phyloP scores from a whole-genome alignment of 2,888 invertebrate genomes.

The Cerastis rubricosa region DNA sequence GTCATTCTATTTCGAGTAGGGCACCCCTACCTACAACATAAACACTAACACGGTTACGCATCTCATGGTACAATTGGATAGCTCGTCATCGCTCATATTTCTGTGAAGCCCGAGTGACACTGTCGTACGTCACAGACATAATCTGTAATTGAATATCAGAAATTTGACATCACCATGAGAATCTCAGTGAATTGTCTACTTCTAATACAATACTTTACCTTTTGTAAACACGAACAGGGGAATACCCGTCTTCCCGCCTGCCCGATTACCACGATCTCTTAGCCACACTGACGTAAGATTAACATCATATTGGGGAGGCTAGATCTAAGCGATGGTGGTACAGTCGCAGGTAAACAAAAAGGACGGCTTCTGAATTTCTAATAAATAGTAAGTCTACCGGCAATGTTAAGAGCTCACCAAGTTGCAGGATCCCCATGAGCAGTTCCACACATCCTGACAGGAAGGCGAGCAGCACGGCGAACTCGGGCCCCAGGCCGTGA shows the following conservation, averaged over 20 bases:
- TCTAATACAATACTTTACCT: neutral
- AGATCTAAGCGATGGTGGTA: neutral
- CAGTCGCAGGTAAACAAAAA: neutral
- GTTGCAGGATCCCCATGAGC: slow-evolving; percentile 93
- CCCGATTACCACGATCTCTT: neutral
- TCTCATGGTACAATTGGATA: slow-evolving; percentile 31
- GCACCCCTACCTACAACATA: neutral
- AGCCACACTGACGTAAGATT: neutral
- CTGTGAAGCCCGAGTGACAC: neutral
- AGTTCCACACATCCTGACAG: slow-evolving; percentile 93
- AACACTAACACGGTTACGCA: slow-evolving; percentile 17
- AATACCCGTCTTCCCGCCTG: neutral
- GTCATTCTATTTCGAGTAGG: too few relatives aligned
- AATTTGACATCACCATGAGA: too few relatives aligned
- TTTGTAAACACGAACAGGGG: neutral
- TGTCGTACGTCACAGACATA: neutral
- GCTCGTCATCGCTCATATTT: neutral
- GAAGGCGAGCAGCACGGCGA: slow-evolving; percentile 93
- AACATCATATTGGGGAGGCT: neutral
- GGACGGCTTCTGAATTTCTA: too few relatives aligned
- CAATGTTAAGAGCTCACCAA: slow-evolving; percentile 88
- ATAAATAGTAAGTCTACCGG: neutral
- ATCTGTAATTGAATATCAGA: neutral
- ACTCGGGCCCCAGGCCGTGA: slow-evolving; percentile 93
- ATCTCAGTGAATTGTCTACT: neutral